Evolutionary conservation across 2,797 vertebrate genomes (phyloP), one percentile per base, ranked within the genome.

Genomic region (Rhinatrema bivittatum): DNA sequence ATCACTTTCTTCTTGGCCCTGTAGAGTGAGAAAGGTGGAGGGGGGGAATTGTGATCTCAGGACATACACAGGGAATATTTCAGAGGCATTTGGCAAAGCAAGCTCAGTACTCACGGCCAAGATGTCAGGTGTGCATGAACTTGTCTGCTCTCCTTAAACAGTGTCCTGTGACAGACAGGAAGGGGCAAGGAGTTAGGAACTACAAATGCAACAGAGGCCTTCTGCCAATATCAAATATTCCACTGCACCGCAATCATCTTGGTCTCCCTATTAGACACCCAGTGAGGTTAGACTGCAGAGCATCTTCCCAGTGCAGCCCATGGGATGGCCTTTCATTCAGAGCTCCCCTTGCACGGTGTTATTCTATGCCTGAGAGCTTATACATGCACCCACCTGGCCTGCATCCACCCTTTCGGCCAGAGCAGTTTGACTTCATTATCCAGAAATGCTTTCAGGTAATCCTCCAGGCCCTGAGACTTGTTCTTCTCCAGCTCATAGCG

Each of bases 401-500:
- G 95, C 95, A 98, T 98, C 95, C 95, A 98, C 74, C 95, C 95
- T 74, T 94, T 94, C 45, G 94, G 94, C 95, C 95, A 98, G 36
- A 98, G 87, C 29, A 87, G 85, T 76, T 93, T 97, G 74, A 96
- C 90, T 74, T 98, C 94, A 4, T 87, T 87, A 59, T 96, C 92
- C 71, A 98, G 81, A 72, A 97, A 98, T 49, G 73, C 81, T 78
- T 98, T 98, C 79, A 98, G 84, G 65, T 91, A 93, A 75, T 97
- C 94, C 67, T 98, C 95, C 74, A 91, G 86, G 25, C 91, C 87
- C 41, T 79, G 84, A 42, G 65, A 50, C 19, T 72, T 75, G 36
- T 65, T 84, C 42, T 62, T 76, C 61, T 88, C 87, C 31, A 64
- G 76, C 42, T 85, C 78, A 40, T 67, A 86, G 43, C 65, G 68